These are phyloP conservation scores for Sycophaga agraensis DNA, from an alignment of 1,140 invertebrate genomes.

Conservation along the genomic window DNA sequence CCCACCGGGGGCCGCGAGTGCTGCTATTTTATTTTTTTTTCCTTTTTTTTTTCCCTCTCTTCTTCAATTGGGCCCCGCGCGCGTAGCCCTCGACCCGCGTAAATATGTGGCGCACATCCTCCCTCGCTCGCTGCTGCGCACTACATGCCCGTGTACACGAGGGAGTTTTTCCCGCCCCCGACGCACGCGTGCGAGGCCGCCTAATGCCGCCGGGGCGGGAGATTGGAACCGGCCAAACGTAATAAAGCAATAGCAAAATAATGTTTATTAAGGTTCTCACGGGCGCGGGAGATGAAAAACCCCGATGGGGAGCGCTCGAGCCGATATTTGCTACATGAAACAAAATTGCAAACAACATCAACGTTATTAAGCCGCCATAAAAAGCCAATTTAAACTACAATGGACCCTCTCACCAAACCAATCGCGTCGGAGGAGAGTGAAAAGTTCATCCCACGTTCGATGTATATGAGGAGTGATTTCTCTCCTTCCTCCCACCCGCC, in stretches of 20 bases:
- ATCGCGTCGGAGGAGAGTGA: constrained; percentile 26
- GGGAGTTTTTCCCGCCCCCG: too few species aligned
- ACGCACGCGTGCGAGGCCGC: background rate
- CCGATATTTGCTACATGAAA: constrained; percentile 27
- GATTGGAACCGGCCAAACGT: background rate
- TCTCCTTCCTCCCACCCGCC: background rate
- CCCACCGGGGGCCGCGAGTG: too few species aligned
- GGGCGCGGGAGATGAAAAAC: background rate
- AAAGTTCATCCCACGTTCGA: constrained; percentile 26
- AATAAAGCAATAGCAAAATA: constrained; percentile 5
- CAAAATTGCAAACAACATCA: constrained; percentile 42
- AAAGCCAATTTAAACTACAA: constrained; percentile 48
- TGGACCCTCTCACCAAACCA: constrained; percentile 17
- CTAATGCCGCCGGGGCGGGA: too few species aligned
- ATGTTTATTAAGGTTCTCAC: constrained; percentile 10
- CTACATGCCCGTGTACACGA: too few species aligned
- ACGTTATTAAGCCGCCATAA: constrained; percentile 43
- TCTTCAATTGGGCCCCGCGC: background rate
- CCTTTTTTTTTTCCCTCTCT: too few species aligned
- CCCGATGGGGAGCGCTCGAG: background rate
- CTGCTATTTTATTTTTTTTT: too few species aligned
- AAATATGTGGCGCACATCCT: too few species aligned
- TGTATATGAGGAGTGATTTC: constrained; percentile 23
- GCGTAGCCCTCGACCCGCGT: too few species aligned
- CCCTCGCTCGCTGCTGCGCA: too few species aligned